Evolutionary conservation across 2,888 invertebrate species (phyloP), one percentile per base, ranked within the genome.

Genomic region (Coleophora deauratella): DNA sequence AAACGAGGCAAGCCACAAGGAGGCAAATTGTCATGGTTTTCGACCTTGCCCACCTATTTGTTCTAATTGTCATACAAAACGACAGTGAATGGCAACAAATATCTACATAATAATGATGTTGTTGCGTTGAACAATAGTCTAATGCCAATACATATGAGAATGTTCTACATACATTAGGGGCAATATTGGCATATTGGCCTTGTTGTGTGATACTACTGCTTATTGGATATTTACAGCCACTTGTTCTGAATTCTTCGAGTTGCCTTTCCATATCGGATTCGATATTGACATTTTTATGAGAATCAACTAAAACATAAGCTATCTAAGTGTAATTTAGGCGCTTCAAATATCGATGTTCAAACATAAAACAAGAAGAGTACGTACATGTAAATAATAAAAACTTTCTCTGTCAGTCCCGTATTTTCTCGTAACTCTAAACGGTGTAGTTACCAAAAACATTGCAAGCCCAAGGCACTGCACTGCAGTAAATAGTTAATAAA

Each of bases 11-110:
- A 36, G 35, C 41, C 34, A 27, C 35, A 37, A 35, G 42, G 42
- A 47, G 43, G 33, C 52, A 50, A 59, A 53, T 54, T 50, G 49
- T 45, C 50, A 43, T 50, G 46, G 55, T 57, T 50, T 44, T 42
- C 52, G 66, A 61, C 76, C 75, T 75, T 73, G 72, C 42, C n/a
- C n/a, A n/a, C n/a, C 40, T 42, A 51, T 50, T 30, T 55, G 53
- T 61, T 62, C 59, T 63, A 63, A 62, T 64, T 64, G 64, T 66
- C 60, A 58, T 52, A 48, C 21, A 52, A 62, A 57, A 55, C 57
- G 59, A 54, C 58, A 60, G 68, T 66, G 70, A 75, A 68, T 52
- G 70, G 66, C 55, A 59, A 55, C 54, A 59, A 63, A 65, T 58
- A 69, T 66, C 58, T 60, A 58, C 68, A 63, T 70, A 59, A 61